These are phyloP conservation scores for Paelopatides confundens DNA, from an alignment of 53 echinoderm and acorn worm genomes.

Conservation along the genomic window DNA sequence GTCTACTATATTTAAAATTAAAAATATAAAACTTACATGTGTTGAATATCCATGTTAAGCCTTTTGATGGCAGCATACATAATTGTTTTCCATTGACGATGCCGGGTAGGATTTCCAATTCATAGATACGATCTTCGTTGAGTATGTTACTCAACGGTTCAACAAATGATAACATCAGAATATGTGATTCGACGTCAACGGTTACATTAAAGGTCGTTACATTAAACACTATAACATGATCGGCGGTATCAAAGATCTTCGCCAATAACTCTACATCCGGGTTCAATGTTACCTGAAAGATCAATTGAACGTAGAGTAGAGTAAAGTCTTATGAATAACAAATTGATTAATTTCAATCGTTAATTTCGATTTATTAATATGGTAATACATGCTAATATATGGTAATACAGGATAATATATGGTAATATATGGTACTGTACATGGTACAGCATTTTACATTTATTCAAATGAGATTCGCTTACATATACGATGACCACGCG, in stretches of 20 bases:
- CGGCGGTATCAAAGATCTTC: neutral
- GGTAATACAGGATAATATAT: too few species aligned
- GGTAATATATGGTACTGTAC: too few species aligned
- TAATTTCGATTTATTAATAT: too few species aligned
- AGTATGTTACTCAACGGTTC: neutral
- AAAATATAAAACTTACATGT: constrained; percentile 9
- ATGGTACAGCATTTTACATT: too few species aligned
- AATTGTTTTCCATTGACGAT: constrained; percentile 2
- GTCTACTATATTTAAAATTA: too few species aligned
- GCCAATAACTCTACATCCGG: neutral
- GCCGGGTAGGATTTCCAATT: constrained; percentile 6
- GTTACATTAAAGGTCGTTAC: neutral
- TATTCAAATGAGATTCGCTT: too few species aligned
- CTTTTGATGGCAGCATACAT: constrained; percentile 20
- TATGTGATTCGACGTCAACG: neutral
- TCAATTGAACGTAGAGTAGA: neutral
- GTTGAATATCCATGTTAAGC: constrained; percentile 11
- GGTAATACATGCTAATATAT: too few species aligned
- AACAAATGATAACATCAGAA: neutral
- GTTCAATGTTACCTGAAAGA: neutral
- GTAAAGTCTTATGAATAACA: too few species aligned
- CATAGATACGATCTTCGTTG: neutral
- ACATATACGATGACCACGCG: too few species aligned
- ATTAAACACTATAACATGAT: neutral
- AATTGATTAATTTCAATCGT: too few species aligned